Base-by-base conservation (phyloP, 2,888 invertebrate genomes). In the Lomographa bimaculata region DNA sequence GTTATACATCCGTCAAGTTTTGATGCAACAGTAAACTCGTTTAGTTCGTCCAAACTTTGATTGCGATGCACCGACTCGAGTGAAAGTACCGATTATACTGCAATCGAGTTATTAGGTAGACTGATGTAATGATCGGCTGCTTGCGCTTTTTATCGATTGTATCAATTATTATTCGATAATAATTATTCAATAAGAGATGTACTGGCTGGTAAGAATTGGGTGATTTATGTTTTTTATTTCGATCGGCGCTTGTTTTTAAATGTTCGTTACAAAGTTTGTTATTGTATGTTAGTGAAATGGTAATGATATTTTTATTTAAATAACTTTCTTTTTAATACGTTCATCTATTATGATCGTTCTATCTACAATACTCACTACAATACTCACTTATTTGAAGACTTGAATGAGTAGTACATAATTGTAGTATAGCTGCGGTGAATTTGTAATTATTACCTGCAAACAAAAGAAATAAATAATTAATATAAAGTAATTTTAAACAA, bases 11-110 rank as follows among this genome's bases (percentile, higher is more conserved):
- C 34, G 35, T 35, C 29, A 25, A 41, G 23, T 24, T 12, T 35
- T 28, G 28, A 24, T 34, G 40, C 40, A 40, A 40, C 21, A 9
- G 19, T 4, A 14, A 14, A 4, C 14, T 3, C 2, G 14, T 11
- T 8, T 6, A 9, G 9, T 5, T 9, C 16, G 24, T 18, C 7
- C 17, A 33, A 62, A 60, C 67, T 71, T 68, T 71, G 72, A 69
- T 69, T 71, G 69, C 67, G 42, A 32, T 33, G 35, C 32, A 71
- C 64, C 71, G 57, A n/a, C n/a, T n/a, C n/a, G n/a, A 78, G 85
- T 79, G 87, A 86, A 86, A 86, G 87, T 82, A 63, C 48, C 65
- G 62, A 79, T 81, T 82, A n/a, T n/a, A 79, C 77, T 68, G 70
- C 82, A 82, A 80, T 72, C 70, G 64, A 75, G 69, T 73, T 80